A percentile compares a stretch with the other conserved stretches of the same genome.
These are phyloP conservation scores for Phymatocera aterrima DNA, from an alignment of 2,888 invertebrate genomes.

Conservation along the genomic window DNA sequence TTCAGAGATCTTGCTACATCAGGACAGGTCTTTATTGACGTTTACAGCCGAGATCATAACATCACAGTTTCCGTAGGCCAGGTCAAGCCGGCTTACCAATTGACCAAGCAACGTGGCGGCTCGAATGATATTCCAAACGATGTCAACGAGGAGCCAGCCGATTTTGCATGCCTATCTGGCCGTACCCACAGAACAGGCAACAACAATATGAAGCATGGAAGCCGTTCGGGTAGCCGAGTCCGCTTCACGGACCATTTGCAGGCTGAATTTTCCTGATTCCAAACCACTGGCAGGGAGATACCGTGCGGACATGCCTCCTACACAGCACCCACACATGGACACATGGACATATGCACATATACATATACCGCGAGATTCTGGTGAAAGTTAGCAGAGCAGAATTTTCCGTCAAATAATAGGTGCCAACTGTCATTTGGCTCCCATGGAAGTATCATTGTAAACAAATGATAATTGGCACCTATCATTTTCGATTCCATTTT, in stretches of 20 bases:
- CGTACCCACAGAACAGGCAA: neutral
- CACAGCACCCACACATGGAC: no score
- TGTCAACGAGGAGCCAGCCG: neutral
- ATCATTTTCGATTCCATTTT: no score
- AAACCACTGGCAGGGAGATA: conserved; percentile 27
- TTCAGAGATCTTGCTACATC: conserved; percentile 48
- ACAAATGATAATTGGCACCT: no score
- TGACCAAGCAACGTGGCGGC: neutral
- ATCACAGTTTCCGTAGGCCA: conserved; percentile 52
- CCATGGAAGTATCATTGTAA: no score
- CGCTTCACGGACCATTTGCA: conserved; percentile 26
- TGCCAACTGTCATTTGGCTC: no score
- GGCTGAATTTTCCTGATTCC: conserved; percentile 11
- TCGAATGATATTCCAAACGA: neutral
- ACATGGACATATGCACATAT: no score
- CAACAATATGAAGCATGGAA: neutral
- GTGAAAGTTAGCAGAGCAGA: no score
- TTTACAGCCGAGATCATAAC: conserved; percentile 39
- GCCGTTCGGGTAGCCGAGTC: conserved; percentile 4
- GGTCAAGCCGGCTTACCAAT: conserved; percentile 49
- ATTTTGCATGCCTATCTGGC: neutral
- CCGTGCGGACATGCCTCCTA: no score
- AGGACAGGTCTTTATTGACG: conserved; percentile 49
- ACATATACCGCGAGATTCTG: no score
- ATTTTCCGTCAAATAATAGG: no score